A percentile compares a stretch with the other conserved stretches of the same genome.
These are phyloP conservation scores for Orthosia incerta DNA, from an alignment of 2,888 invertebrate genomes.

Conservation along the genomic window DNA sequence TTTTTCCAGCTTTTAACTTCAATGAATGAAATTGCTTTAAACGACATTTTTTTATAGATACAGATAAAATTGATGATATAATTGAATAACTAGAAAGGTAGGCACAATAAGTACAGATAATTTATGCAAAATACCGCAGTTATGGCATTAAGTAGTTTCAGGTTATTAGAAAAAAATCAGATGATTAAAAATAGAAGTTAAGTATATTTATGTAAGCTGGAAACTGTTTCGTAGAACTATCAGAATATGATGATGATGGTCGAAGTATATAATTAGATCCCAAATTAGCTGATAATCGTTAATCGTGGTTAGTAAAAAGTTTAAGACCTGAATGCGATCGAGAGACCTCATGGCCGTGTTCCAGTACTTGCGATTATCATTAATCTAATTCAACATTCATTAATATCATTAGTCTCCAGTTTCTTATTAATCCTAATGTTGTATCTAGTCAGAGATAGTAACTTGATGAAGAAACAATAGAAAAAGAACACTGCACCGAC, in stretches of 20 bases:
- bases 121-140: slow-evolving; percentile 7
- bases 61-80: neutral
- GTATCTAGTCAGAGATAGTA: no score
- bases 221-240: slow-evolving; percentile 2
- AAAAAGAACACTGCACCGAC: no score
- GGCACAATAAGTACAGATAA: neutral
- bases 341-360: neutral
- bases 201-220: neutral
- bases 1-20: neutral
- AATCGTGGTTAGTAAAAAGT: neutral
- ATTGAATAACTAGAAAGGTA: neutral
- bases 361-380: neutral
- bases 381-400: no score
- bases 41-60: slow-evolving; percentile 4
- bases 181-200: neutral
- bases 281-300: neutral
- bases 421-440: no score
- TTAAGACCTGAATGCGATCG: neutral
- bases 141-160: neutral
- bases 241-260: neutral
- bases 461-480: no score
- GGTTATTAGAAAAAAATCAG: neutral
- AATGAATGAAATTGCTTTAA: slow-evolving; percentile 5
- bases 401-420: no score
- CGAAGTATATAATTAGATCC: neutral